Evolutionary conservation across 1,140 invertebrate genomes (phyloP), one percentile per base, ranked within the genome.

Genomic region (Bombus sibiricus): DNA sequence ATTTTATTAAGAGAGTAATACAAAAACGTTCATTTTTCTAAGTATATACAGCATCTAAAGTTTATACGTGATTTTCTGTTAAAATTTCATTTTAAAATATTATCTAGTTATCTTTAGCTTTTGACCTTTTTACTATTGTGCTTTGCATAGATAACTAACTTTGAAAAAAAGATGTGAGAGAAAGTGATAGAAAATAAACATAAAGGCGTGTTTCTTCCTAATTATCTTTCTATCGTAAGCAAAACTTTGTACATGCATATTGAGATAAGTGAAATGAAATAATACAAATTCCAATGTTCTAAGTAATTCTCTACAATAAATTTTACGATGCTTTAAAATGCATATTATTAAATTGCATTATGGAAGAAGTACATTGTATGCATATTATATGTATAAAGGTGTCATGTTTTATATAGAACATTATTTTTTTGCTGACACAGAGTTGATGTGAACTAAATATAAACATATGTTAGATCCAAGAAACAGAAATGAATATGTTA

Each of bases 231-330:
- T 32, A 41, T n/a, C 47, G 39, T 59, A 68, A 41, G 18, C 10
- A 80, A 79, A 37, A 79, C 22, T 79, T 79, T 74, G 18, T 53
- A 69, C 18, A 53, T 37, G 25, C 25, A 53, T 53, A 9, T 32
- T 12, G 2, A 34, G 22, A 68, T 68, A 53, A 79, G 1, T 80
- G 3, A 37, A 75, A 53, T 75, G 18, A 32, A 53, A 69, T 66
- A 79, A 79, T 53, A n/a, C 9, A 64, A 32, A 77, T 77, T 34
- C 34, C 25, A 34, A 34, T 32, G 10, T 53, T 43, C 13, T 32
- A 25, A 53, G 34, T 74, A 47, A 74, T 37, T 37, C 28, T 37
- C 8, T 28, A 4, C 4, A 18, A 53, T 41, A 72, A 39, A 4
- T n/a, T 41, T 72, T 43, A 72, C 15, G 10, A 72, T 41, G 5